A percentile compares a stretch with the other conserved stretches of the same genome.
These are phyloP conservation scores for Rhyacichthys aspro DNA, from an alignment of 2,797 vertebrate genomes.

Conservation along the genomic window DNA sequence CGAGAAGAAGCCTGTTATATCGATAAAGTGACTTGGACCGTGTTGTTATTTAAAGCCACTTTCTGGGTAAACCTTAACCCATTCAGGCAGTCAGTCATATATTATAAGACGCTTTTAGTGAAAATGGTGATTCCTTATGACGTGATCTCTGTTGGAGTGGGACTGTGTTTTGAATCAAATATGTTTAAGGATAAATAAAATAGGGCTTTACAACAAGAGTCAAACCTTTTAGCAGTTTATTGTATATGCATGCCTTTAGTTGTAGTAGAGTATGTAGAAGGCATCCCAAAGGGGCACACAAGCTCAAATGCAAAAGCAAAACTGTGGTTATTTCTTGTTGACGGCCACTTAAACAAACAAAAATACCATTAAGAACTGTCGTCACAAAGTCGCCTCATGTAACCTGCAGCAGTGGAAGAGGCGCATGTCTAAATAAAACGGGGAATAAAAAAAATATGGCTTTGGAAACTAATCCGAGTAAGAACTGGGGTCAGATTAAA, in stretches of 20 bases:
- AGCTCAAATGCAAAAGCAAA: slow-evolving; percentile 16
- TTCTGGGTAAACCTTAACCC: slow-evolving; percentile 33
- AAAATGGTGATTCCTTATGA: slow-evolving; percentile 36
- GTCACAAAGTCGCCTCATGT: too few species aligned
- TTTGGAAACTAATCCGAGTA: background rate
- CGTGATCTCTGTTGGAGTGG: slow-evolving; percentile 8
- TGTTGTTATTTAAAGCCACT: slow-evolving; percentile 38
- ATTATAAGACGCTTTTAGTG: slow-evolving; percentile 29
- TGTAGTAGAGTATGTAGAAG: slow-evolving; percentile 1
- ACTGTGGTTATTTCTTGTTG: background rate
- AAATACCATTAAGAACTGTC: background rate
- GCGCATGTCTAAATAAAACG: slow-evolving; percentile 7
- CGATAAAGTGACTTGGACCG: slow-evolving; percentile 24
- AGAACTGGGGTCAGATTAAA: background rate
- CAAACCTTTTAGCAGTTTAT: slow-evolving; percentile 28
- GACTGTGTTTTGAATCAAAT: slow-evolving; percentile 37
- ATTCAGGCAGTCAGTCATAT: slow-evolving; percentile 31
- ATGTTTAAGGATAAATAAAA: slow-evolving; percentile 37
- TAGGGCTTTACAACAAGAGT: slow-evolving; percentile 18
- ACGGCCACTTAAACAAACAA: slow-evolving; percentile 1
- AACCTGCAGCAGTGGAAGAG: background rate
- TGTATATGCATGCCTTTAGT: slow-evolving; percentile 11
- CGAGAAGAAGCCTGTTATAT: slow-evolving; percentile 29
- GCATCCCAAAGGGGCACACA: background rate
- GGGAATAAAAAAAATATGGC: background rate